Evolutionary conservation across 2,113 vertebrate species (phyloP), one percentile per base, ranked within the genome.

Genomic region (Pachycephala philippinensis): DNA sequence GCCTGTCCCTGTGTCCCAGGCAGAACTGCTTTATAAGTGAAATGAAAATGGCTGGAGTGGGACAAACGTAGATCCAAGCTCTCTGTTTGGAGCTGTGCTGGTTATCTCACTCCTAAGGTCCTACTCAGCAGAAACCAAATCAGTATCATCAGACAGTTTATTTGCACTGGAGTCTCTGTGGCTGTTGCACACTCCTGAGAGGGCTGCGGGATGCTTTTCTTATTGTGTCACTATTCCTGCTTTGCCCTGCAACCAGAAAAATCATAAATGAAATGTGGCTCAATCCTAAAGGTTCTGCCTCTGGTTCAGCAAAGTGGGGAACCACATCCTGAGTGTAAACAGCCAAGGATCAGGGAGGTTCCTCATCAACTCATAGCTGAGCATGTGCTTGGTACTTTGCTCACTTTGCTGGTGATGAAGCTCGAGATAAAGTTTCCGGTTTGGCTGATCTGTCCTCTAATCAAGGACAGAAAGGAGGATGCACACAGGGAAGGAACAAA

Each of bases 91-190:
- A 82, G 82, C 82, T 77, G 75, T 93, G 76, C 85, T 88, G 85
- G 33, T 91, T 90, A 80, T 91, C 79, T 95, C 88, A 45, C 63
- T 63, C 50, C 42, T 61, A 84, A 93, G 83, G 37, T 88, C 76
- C 90, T 81, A 74, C 79, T 96, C 95, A 94, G 88, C 88, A 95
- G 79, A 95, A 92, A 94, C 15, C 76, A 78, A 86, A 95, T 56
- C 83, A 81, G 72, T 71, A 30, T 47, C 53, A 86, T 86, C 83
- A 87, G 89, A 47, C 13, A 59, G 72, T 84, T 96, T 86, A 84
- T 90, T 92, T 78, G 69, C 50, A 33, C 83, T 85, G 88, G 84
- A 94, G 79, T 27, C 79, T 93, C 85, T 39, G 65, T 81, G 88
- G 85, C 83, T 89, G 40, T 64, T 87, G 54, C 72, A 90, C n/a